Conservation (phyloP, 2,888 invertebrate genomes). For the Ectemnius lituratus region DNA sequence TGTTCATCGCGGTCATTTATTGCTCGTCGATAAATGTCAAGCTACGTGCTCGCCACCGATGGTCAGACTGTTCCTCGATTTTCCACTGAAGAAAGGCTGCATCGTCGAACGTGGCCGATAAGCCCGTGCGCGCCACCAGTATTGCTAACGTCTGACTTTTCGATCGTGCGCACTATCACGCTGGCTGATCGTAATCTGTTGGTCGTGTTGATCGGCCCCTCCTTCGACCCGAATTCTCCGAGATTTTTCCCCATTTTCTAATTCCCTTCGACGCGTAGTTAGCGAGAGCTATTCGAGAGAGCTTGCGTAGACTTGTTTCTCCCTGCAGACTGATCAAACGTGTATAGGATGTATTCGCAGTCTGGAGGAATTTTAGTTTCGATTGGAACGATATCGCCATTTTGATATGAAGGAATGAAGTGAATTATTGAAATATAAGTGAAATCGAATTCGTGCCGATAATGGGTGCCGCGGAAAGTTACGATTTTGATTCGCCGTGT, state of each 20-base stretch:
- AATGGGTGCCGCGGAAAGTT: slow-evolving; percentile 30
- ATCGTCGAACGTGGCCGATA: neutral
- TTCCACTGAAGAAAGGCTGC: neutral
- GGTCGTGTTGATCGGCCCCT: neutral
- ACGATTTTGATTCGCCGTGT: slow-evolving; percentile 36
- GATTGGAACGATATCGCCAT: too few species aligned
- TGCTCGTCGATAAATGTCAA: slow-evolving; percentile 10
- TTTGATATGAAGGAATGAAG: too few species aligned
- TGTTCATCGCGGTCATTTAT: slow-evolving; percentile 9
- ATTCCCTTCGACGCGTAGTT: too few species aligned
- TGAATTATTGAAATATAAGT: neutral
- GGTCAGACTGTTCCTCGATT: slow-evolving; percentile 1
- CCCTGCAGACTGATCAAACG: too few species aligned
- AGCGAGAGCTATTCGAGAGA: too few species aligned
- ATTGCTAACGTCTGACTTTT: slow-evolving; percentile 4
- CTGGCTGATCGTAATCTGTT: slow-evolving; percentile 4
- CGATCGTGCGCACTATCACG: neutral
- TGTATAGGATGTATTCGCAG: too few species aligned
- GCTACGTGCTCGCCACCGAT: slow-evolving; percentile 5
- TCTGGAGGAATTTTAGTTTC: too few species aligned
- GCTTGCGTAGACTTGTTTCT: too few species aligned
- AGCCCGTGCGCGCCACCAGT: neutral
- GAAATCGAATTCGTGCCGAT: slow-evolving; percentile 8
- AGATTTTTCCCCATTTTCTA: too few species aligned
- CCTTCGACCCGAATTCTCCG: too few species aligned